These are phyloP conservation scores for Salminus brasiliensis DNA, from an alignment of 2,113 vertebrate species.

Conservation along the genomic window DNA sequence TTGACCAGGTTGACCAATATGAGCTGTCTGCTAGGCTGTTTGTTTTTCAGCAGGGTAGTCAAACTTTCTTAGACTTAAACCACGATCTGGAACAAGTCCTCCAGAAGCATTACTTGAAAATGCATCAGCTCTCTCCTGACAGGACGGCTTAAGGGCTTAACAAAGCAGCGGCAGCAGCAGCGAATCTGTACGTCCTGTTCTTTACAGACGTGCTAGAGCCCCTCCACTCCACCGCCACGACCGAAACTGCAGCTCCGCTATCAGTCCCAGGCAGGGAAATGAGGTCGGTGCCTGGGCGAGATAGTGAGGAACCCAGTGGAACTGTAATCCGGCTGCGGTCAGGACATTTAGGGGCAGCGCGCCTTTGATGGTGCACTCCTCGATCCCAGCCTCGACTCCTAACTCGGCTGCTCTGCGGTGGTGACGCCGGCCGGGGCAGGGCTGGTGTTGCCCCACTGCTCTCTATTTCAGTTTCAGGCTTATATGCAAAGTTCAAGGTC, in stretches of 20 bases:
- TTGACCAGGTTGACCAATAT: too few species aligned
- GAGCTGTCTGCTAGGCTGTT: too few species aligned
- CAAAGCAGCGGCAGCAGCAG: not conserved
- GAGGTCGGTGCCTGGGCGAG: not conserved
- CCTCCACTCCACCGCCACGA: not conserved
- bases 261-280: slow-evolving; percentile 12
- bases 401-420: not conserved
- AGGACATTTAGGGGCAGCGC: slow-evolving; percentile 23
- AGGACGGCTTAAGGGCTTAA: not conserved
- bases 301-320: slow-evolving; percentile 4
- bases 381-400: slow-evolving; percentile 18
- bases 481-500: too few species aligned
- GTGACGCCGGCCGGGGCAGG: not conserved
- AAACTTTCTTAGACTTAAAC: too few species aligned
- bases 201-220: not conserved
- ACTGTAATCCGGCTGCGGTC: slow-evolving; percentile 26
- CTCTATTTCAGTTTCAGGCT: not conserved
- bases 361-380: slow-evolving; percentile 28
- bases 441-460: not conserved
- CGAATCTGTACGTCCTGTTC: not conserved
- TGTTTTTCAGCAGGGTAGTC: too few species aligned
- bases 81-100: not conserved
- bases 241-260: not conserved
- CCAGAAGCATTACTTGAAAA: not conserved
- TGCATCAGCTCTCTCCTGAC: not conserved